Base-by-base conservation (phyloP, 2,113 vertebrate genomes). In the Galemys pyrenaicus region DNA sequence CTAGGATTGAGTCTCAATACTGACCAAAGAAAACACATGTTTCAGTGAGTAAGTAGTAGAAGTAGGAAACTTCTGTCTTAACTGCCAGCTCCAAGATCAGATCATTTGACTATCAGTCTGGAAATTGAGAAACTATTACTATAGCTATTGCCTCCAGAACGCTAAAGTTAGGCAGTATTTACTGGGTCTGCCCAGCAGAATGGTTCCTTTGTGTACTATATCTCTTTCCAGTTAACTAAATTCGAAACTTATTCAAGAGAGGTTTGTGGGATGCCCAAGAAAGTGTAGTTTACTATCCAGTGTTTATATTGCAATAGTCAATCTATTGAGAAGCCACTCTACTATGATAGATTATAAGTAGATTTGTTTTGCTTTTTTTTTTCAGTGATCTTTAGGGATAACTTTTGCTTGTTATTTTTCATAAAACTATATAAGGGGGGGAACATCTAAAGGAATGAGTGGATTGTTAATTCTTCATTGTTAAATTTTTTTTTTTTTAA, bases 361-460 rank as follows among this genome's bases (percentile, higher is more conserved):
- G 54, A 49, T 87, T 84, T 3, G 24, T 65, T 81, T n/a, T n/a
- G n/a, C n/a, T n/a, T n/a, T n/a, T n/a, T n/a, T 58, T 89, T 93
- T 92, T 46, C n/a, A 85, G 0, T 89, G 39, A 84, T 54, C 77
- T 93, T 68, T 82, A 71, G 41, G 26, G 70, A 74, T 64, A 64
- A 20, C 60, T 94, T 37, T 86, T 85, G 20, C 37, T 82, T 64
- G 13, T 64, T 94, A 46, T 85, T 94, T 92, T 83, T 92, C 46
- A 16, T 62, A 85, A 73, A 85, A 35, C n/a, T 79, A 35, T 35
- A 78, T 89, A 65, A 77, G 30, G 19, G 9, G 30, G 75, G 67
- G 84, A 91, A 82, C 19, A 58, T 62, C 10, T 88, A 30, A 93
- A 78, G 62, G 81, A 92, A 82, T 51, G 24, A 75, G 65, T 79